phyloP scores from a whole-genome alignment of 1,140 invertebrate species.

The Caenorhabditis brenneri region DNA sequence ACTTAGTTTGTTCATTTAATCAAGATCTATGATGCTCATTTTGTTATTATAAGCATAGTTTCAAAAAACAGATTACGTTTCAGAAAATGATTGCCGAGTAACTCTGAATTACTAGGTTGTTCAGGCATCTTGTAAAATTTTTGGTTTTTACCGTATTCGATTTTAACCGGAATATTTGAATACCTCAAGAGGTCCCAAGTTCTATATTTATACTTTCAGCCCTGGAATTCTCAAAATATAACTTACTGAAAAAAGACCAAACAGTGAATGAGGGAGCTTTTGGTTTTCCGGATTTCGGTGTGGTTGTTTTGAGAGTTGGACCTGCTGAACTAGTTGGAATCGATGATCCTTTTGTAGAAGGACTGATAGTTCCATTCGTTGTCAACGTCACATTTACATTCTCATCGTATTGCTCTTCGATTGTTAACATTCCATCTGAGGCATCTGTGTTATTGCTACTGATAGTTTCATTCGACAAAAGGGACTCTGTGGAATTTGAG shows the following conservation, averaged over 20 bases:
- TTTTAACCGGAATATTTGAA: too few species aligned
- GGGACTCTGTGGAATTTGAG: not conserved
- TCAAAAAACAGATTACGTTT: too few species aligned
- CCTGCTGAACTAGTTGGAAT: not conserved
- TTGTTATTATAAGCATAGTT: too few species aligned
- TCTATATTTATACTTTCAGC: too few species aligned
- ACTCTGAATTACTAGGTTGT: too few species aligned
- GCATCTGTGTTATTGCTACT: not conserved
- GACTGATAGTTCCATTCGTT: not conserved
- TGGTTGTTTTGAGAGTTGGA: not conserved
- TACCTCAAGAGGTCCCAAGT: too few species aligned
- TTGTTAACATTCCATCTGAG: not conserved
- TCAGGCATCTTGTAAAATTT: too few species aligned
- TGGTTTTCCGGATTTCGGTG: not conserved
- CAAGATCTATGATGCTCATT: not conserved
- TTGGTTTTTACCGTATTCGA: too few species aligned
- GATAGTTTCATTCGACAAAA: not conserved
- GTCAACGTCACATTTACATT: not conserved
- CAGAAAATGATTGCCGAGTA: too few species aligned
- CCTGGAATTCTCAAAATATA: not conserved
- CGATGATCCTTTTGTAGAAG: not conserved
- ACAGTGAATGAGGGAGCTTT: conserved; percentile 6
- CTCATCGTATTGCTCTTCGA: conserved; percentile 26
- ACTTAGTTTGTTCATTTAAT: not conserved
- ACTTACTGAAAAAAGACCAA: conserved; percentile 29